Evolutionary conservation across 2,888 invertebrate genomes (phyloP).

Genomic region (Caprella mutica): DNA sequence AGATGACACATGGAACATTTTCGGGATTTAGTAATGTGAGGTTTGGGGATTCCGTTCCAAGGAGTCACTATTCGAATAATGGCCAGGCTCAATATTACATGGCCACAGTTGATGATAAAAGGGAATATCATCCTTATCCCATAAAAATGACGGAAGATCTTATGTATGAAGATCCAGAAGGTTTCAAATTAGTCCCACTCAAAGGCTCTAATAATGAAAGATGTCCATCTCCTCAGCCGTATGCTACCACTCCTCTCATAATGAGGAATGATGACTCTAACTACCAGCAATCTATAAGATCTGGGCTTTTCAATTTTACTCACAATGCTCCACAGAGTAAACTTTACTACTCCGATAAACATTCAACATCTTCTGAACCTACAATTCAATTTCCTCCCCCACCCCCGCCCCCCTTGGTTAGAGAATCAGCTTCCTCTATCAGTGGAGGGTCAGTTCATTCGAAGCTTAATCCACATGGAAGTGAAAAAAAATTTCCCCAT

Average conservation of each 20-base stretch:
- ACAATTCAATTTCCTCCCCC: too few species aligned
- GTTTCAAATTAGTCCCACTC: constrained; percentile 28
- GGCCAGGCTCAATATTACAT: constrained; percentile 4
- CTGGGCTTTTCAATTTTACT: too few species aligned
- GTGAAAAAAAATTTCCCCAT: too few species aligned
- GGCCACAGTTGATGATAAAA: constrained; percentile 1
- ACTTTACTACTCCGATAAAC: too few species aligned
- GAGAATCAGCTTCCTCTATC: too few species aligned
- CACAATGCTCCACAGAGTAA: too few species aligned
- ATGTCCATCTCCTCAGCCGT: constrained; percentile 31
- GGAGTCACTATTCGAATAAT: too few species aligned
- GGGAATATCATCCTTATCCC: not conserved
- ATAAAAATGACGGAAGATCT: constrained; percentile 23
- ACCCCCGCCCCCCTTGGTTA: too few species aligned
- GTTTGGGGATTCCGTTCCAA: constrained; percentile 16
- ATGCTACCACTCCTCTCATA: constrained; percentile 34
- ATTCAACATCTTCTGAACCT: too few species aligned
- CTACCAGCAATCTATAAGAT: constrained; percentile 8
- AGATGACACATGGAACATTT: not conserved
- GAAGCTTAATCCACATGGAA: too few species aligned
- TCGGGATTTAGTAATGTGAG: constrained; percentile 1
- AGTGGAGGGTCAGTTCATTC: too few species aligned
- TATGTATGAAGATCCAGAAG: constrained; percentile 31
- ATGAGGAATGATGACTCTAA: constrained; percentile 14
- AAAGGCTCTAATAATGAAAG: constrained; percentile 21